phyloP scores from a whole-genome alignment of 2,797 vertebrate species.

The Lacerta agilis region DNA sequence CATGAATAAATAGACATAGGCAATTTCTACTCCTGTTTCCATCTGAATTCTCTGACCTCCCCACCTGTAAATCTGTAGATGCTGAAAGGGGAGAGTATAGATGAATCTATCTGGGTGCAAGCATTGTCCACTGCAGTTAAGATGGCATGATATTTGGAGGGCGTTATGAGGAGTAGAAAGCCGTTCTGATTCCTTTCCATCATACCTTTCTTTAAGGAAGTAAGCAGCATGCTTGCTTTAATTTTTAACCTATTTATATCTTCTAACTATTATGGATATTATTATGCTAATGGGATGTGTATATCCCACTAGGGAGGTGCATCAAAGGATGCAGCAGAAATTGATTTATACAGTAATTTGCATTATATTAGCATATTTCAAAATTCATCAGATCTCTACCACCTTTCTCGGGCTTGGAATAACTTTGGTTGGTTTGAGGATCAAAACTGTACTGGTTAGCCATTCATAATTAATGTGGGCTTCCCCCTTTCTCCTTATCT shows the following conservation, averaged over 20 bases:
- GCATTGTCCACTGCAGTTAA: not conserved
- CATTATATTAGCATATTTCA: conserved; percentile 40
- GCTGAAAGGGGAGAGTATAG: no score
- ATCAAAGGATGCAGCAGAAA: conserved; percentile 26
- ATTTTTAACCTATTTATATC: conserved; percentile 44
- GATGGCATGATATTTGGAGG: not conserved
- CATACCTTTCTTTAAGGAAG: not conserved
- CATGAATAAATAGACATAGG: no score
- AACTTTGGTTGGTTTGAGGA: conserved; percentile 5
- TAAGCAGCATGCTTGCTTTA: conserved; percentile 17
- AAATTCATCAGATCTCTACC: conserved; percentile 22
- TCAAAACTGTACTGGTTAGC: conserved; percentile 16
- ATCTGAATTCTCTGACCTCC: no score
- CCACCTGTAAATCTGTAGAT: no score
- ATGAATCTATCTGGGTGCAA: not conserved
- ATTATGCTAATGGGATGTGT: conserved; percentile 22
- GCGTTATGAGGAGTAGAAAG: not conserved
- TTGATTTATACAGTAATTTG: not conserved
- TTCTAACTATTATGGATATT: not conserved
- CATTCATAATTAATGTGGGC: not conserved
- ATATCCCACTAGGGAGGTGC: conserved; percentile 25
- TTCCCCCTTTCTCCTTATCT: not conserved
- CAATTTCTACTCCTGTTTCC: no score
- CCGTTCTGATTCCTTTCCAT: not conserved
- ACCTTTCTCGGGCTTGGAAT: conserved; percentile 15